Evolutionary conservation across 1,140 invertebrate genomes (phyloP).

Genomic region (Zaprionus inermis): DNA sequence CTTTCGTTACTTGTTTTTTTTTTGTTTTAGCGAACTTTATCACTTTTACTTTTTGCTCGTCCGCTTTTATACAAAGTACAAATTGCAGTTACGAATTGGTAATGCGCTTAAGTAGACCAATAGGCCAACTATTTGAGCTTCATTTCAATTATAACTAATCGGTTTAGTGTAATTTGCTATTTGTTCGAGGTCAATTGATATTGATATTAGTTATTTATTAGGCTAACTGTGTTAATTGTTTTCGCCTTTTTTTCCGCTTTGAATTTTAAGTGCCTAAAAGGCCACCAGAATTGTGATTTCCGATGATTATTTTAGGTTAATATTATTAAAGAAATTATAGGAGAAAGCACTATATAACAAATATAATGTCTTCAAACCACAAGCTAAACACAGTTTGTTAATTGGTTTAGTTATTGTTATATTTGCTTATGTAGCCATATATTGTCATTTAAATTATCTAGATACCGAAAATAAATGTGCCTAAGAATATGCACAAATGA

Average conservation of each 20-base stretch:
- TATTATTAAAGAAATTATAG: too few relatives aligned
- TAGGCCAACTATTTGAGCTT: slow-evolving; percentile 26
- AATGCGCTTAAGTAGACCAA: slow-evolving; percentile 39
- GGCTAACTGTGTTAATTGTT: background rate
- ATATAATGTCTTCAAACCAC: background rate
- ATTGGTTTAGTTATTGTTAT: slow-evolving; percentile 14
- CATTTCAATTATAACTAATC: slow-evolving; percentile 50
- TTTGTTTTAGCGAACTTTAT: slow-evolving; percentile 8
- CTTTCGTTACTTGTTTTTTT: background rate
- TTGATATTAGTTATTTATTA: slow-evolving; percentile 22
- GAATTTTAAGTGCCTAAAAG: background rate
- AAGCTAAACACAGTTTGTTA: slow-evolving; percentile 12
- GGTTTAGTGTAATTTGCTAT: slow-evolving; percentile 8
- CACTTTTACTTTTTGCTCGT: slow-evolving; percentile 14
- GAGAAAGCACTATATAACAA: too few relatives aligned
- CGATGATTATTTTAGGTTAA: too few relatives aligned
- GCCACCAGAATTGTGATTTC: background rate
- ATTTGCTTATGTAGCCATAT: slow-evolving; percentile 17
- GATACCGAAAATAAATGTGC: slow-evolving; percentile 15
- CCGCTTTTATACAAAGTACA: slow-evolving; percentile 23
- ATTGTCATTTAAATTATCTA: slow-evolving; percentile 8
- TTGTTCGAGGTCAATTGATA: slow-evolving; percentile 12
- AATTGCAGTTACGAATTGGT: slow-evolving; percentile 41
- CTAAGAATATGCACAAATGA: background rate
- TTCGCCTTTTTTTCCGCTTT: background rate